These are phyloP conservation scores for Sylvicola cinctus DNA, from an alignment of 2,888 invertebrate genomes.

Conservation along the genomic window DNA sequence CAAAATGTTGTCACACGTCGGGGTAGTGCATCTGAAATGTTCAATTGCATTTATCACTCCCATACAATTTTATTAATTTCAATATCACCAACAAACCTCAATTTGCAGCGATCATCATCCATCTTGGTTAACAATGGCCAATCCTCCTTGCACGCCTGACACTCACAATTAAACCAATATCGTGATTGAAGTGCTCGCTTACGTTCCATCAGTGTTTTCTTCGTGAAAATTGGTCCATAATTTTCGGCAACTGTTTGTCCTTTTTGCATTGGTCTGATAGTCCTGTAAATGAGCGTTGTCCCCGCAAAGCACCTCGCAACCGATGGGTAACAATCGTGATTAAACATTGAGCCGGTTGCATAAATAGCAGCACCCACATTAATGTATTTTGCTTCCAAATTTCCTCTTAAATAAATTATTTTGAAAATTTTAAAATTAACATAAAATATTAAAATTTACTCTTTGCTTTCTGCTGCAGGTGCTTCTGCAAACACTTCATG, in stretches of 20 bases:
- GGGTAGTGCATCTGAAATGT: constrained; percentile 27
- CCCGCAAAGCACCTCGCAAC: constrained; percentile 60
- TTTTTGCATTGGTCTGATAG: constrained; percentile 38
- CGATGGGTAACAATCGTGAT: constrained; percentile 66
- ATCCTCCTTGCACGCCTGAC: constrained; percentile 48
- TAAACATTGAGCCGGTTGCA: constrained; percentile 56
- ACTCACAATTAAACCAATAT: constrained; percentile 61
- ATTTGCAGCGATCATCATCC: constrained; percentile 16
- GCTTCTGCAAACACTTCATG: constrained; percentile 61
- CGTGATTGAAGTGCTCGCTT: constrained; percentile 43
- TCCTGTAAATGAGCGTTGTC: constrained; percentile 44
- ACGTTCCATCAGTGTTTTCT: constrained; percentile 32
- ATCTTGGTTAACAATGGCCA: constrained; percentile 50
- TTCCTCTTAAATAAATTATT: constrained; percentile 24
- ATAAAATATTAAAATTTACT: constrained; percentile 6
- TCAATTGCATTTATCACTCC: too few species aligned
- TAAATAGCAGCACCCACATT: constrained; percentile 51
- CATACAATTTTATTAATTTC: neutral
- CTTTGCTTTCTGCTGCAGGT: constrained; percentile 28
- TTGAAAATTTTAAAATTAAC: constrained; percentile 7
- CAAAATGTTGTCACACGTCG: constrained; percentile 27
- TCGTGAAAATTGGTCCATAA: constrained; percentile 60
- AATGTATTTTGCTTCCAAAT: constrained; percentile 13
- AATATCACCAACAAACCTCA: too few species aligned
- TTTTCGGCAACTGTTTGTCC: constrained; percentile 60